Conservation (phyloP, 2,888 invertebrate species). For the Magallana nippona region DNA sequence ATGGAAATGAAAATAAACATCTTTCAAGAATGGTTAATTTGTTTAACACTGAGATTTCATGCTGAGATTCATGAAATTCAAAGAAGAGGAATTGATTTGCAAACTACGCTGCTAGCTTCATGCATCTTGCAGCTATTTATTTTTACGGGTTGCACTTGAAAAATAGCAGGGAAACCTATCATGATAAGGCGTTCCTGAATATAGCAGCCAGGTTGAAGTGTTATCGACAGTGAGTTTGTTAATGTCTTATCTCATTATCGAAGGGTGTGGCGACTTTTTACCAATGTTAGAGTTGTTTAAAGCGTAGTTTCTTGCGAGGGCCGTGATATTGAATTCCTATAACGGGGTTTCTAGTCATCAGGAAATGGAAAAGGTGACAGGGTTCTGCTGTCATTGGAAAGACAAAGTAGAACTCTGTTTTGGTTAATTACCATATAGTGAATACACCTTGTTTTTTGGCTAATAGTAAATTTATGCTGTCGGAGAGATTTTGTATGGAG, state of each 20-base stretch:
- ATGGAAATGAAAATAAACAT: background rate
- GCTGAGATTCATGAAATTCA: background rate
- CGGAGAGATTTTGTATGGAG: background rate
- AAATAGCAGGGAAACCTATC: background rate
- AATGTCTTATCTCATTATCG: constrained; percentile 20
- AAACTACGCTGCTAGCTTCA: background rate
- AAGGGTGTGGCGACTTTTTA: constrained; percentile 21
- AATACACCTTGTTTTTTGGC: background rate
- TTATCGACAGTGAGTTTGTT: constrained; percentile 29
- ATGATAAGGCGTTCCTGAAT: constrained; percentile 19
- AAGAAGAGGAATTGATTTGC: constrained; percentile 1
- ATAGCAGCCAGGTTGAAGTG: constrained; percentile 1
- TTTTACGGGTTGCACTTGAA: constrained; percentile 8
- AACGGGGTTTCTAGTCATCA: constrained; percentile 3
- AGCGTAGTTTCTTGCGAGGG: constrained; percentile 5
- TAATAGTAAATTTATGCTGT: constrained; percentile 1
- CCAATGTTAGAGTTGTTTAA: background rate
- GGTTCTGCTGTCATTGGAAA: constrained; percentile 28
- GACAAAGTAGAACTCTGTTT: constrained; percentile 9
- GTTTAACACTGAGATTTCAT: background rate
- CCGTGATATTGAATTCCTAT: constrained; percentile 7
- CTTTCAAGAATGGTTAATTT: background rate
- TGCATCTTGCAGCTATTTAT: background rate
- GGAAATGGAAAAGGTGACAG: constrained; percentile 1
- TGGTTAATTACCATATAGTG: constrained; percentile 21